Evolutionary conservation across 2,113 vertebrate species (phyloP).

Genomic region (Atherinomorus stipes): DNA sequence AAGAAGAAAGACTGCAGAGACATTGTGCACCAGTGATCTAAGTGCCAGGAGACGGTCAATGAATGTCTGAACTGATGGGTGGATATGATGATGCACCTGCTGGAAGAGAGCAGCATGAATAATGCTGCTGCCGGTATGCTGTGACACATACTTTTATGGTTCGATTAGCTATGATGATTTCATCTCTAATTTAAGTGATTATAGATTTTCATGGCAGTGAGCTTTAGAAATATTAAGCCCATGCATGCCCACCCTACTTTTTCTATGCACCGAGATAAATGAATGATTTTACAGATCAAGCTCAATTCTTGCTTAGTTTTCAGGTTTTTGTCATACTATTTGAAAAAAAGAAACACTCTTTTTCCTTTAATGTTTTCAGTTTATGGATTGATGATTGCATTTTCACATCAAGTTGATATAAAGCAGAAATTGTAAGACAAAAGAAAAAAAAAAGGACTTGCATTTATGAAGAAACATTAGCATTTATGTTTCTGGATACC

Average conservation of each 20-base stretch:
- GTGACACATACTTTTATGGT: conserved; percentile 36
- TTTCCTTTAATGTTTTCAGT: too few relatives aligned
- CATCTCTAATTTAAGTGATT: not conserved
- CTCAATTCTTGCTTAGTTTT: too few relatives aligned
- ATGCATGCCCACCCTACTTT: not conserved
- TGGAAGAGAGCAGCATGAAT: conserved; percentile 52
- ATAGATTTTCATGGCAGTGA: not conserved
- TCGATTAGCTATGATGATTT: conserved; percentile 17
- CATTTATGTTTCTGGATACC: too few relatives aligned
- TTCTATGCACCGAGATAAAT: too few relatives aligned
- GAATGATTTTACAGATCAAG: too few relatives aligned
- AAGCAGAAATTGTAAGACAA: too few relatives aligned
- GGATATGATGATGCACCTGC: conserved; percentile 53
- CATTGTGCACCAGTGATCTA: conserved; percentile 15
- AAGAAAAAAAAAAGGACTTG: too few relatives aligned
- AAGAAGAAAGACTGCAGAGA: conserved; percentile 5
- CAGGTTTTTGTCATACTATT: too few relatives aligned
- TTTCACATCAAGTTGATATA: too few relatives aligned
- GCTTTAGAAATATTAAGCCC: not conserved
- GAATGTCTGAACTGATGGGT: conserved; percentile 22
- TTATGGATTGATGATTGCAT: too few relatives aligned
- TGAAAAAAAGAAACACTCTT: too few relatives aligned
- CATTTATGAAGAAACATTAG: too few relatives aligned
- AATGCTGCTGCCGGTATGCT: conserved; percentile 31
- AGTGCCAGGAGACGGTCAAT: conserved; percentile 36